A percentile compares a stretch with the other conserved stretches of the same genome.
Conservation (phyloP, 2,113 vertebrate genomes). For the Paradisaea rubra region DNA sequence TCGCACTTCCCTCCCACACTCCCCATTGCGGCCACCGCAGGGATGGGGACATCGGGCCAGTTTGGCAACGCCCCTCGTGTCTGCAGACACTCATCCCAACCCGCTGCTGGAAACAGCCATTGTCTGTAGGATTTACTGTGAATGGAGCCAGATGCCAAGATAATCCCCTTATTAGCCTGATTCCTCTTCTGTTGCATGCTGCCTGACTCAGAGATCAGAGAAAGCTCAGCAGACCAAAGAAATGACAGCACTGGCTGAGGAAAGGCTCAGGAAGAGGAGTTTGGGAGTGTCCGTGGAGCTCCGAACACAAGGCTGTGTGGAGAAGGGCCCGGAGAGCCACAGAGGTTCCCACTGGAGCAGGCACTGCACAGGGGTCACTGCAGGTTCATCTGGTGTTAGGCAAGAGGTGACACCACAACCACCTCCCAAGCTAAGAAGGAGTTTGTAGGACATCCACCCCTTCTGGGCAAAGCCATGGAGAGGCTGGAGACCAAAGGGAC, state of each 20-base stretch:
- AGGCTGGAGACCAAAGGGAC: background rate
- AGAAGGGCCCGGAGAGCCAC: background rate
- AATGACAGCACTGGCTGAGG: background rate
- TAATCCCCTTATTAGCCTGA: slow-evolving; percentile 17
- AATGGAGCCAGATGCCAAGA: slow-evolving; percentile 3
- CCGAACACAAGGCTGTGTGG: background rate
- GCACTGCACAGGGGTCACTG: background rate
- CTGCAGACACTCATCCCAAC: background rate
- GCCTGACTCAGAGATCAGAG: background rate
- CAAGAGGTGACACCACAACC: background rate
- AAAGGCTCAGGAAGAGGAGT: background rate
- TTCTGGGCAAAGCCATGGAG: background rate
- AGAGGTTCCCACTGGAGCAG: background rate
- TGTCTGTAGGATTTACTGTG: background rate
- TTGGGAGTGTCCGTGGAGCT: background rate
- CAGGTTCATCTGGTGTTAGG: background rate
- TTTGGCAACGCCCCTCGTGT: rapidly evolving
- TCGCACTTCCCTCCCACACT: background rate
- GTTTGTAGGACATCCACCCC: background rate
- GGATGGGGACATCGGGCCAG: background rate
- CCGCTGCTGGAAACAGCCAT: background rate
- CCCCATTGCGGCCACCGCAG: background rate
- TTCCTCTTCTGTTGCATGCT: background rate
- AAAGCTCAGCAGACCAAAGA: slow-evolving; percentile 2
- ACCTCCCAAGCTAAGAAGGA: background rate